Evolutionary conservation across 2,113 vertebrate species (phyloP), one percentile per base, ranked within the genome.

Genomic region (Silurus meridionalis): DNA sequence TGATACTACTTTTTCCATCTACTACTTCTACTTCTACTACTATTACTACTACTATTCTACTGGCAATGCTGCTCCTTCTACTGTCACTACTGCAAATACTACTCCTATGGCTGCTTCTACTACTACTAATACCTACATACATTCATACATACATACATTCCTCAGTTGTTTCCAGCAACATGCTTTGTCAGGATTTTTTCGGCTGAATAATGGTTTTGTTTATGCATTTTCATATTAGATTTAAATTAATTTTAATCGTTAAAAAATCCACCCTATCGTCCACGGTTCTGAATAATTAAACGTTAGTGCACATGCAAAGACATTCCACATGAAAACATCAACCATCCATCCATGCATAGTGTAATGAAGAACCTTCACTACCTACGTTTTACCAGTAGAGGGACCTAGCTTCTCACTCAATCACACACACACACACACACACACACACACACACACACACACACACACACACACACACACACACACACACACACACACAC

Each of bases 321-420:
- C 61, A 55, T 28, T 23, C 21, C 48, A 74, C 48, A n/a, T n/a
- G 7, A n/a, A 37, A 28, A n/a, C n/a, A 9, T 58, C 5, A 1
- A 28, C 57, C n/a, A 58, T 57, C 28, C 28, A 37, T 37, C 28
- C 55, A 79, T 79, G 28, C n/a, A 17, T 79, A 13, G 15, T 19
- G 55, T 37, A 57, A 69, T 28, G 50, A n/a, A n/a, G 50, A 83
- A 37, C 50, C 25, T 52, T 46, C 1, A 37, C 5, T 48, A 23
- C 57, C 64, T 46, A 14, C 23, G 57, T 78, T 50, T 66, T 21
- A 86, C 86, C 89, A 89, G 84, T 81, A 89, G 89, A 89, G 75
- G 86, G 89, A 69, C 63, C 85, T 88, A 46, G 4, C 82, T 46
- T 87, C 37, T 37, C 37, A 37, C 28, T 37, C 37, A 37, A 2